phyloP scores from a whole-genome alignment of 1,140 invertebrate species.

The Euglossa dilemma region DNA sequence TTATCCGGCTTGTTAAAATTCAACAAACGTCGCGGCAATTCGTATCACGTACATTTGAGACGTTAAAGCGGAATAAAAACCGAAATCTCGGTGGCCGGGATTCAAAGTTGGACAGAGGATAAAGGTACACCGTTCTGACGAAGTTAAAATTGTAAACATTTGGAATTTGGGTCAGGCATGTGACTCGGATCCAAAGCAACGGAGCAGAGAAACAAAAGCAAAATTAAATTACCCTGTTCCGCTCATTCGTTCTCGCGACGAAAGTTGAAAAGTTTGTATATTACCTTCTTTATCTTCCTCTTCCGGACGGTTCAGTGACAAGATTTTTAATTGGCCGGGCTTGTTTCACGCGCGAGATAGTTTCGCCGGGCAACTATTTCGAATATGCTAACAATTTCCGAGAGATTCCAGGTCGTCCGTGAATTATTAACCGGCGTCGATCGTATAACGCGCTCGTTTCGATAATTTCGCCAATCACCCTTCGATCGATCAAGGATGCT shows the following conservation, averaged over 20 bases:
- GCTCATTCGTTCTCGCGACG: not conserved
- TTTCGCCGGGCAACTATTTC: not conserved
- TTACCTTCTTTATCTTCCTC: too few relatives aligned
- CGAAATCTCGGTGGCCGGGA: not conserved
- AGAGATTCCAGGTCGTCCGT: not conserved
- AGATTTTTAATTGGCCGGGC: not conserved
- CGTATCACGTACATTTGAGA: conserved; percentile 10
- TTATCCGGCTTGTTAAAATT: not conserved
- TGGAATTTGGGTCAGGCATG: conserved; percentile 11
- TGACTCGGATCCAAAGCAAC: not conserved
- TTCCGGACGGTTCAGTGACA: too few relatives aligned
- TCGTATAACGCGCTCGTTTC: not conserved
- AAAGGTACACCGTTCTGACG: not conserved
- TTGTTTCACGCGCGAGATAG: not conserved
- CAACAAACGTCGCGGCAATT: not conserved
- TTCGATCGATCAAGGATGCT: too few relatives aligned
- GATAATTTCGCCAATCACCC: not conserved
- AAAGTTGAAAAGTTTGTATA: not conserved
- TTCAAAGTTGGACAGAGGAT: conserved; percentile 2
- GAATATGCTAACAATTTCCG: not conserved
- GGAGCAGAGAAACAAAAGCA: not conserved
- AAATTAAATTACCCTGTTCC: conserved; percentile 7
- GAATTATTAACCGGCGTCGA: not conserved
- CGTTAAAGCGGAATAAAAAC: conserved; percentile 19
- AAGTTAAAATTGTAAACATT: conserved; percentile 31